Base-by-base conservation (phyloP, 1,140 invertebrate species). In the Halictus rubicundus region DNA sequence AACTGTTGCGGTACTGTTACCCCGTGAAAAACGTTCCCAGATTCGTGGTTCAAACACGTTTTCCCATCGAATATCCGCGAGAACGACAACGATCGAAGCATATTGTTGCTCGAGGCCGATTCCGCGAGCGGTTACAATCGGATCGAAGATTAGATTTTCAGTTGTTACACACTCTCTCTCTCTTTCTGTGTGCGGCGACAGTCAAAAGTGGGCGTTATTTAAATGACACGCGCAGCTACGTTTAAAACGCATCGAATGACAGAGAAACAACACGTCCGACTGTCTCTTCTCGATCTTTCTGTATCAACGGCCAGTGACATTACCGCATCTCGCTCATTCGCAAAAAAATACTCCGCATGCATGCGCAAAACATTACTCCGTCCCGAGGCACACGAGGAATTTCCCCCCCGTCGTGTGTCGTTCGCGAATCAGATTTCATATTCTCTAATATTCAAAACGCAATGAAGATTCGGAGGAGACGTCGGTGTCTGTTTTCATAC, bases 161-260 rank as follows among this genome's bases (percentile, higher is more conserved):
- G 52, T 70, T 77, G 68, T 80, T 76, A 75, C 78, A 64, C 79
- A 46, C 68, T 76, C 49, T 73, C 32, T 32, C n/a, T n/a, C n/a
- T n/a, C n/a, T n/a, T n/a, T n/a, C n/a, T n/a, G n/a, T n/a, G n/a
- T n/a, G n/a, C n/a, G 32, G 32, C 54, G 32, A 46, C 19, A 54
- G 70, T 73, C 32, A 59, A 66, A 63, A 82, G 76, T 83, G 76
- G 85, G 69, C 81, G 84, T 72, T 76, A 81, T 86, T 83, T 87
- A 86, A 86, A 86, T 81, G 84, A 86, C 84, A 83, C 57, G 59
- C 42, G 65, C 65, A 72, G 39, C 54, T 65, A n/a, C 66, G 70
- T 75, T 52, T 68, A 52, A 57, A 78, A 63, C 32, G 46, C 65
- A 63, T 23, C 78, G 69, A 61, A 57, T 52, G 46, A 78, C 46